phyloP scores from a whole-genome alignment of 2,797 vertebrate species.

The Ataeniobius toweri region DNA sequence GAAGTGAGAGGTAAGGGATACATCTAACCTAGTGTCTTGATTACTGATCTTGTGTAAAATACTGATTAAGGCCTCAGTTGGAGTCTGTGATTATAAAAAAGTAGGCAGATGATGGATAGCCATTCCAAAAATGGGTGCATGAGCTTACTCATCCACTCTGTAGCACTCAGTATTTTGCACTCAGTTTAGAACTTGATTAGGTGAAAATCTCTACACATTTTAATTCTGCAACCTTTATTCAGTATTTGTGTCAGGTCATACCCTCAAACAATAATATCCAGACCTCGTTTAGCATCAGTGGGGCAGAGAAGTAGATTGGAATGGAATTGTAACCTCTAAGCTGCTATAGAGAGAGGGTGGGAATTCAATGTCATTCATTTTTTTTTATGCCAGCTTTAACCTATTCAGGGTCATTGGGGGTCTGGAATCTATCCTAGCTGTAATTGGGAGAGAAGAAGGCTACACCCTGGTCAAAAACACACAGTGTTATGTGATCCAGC shows the following conservation, averaged over 20 bases:
- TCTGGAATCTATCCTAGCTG: background rate
- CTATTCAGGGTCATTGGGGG: background rate
- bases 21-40: slow-evolving; percentile 45
- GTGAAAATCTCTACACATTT: background rate
- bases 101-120: slow-evolving; percentile 50
- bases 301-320: slow-evolving; percentile 36
- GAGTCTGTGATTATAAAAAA: slow-evolving; percentile 54
- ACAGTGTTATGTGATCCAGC: background rate
- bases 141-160: slow-evolving; percentile 16
- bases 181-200: slow-evolving; percentile 14
- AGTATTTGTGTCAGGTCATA: slow-evolving; percentile 4
- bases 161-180: background rate
- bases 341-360: slow-evolving; percentile 11
- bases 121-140: slow-evolving; percentile 37
- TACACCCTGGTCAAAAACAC: background rate
- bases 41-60: slow-evolving; percentile 59
- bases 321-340: slow-evolving; percentile 50
- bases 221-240: background rate
- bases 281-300: slow-evolving; percentile 13
- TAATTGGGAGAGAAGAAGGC: background rate
- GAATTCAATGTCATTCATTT: slow-evolving; percentile 21
- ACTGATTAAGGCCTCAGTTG: slow-evolving; percentile 50
- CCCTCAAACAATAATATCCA: slow-evolving; percentile 7
- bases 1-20: slow-evolving; percentile 40
- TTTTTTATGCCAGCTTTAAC: background rate